Evolutionary conservation across 2,888 invertebrate species (phyloP).

Genomic region (Agriopis aurantiaria): DNA sequence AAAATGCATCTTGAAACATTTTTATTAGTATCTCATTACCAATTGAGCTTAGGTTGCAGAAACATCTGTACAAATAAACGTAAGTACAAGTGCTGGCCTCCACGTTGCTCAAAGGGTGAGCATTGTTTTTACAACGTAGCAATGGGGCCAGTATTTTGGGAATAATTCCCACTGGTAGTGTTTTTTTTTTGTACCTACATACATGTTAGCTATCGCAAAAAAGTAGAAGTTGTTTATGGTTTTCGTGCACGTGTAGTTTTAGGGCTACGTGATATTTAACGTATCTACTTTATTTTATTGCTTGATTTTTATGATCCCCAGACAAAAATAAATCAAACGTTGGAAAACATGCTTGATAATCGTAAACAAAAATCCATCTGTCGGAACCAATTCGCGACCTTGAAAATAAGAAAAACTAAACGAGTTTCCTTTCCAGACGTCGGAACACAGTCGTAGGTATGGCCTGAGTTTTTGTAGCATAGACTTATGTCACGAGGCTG

Average conservation of each 20-base stretch:
- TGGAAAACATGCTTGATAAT: neutral
- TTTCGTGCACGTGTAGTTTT: neutral
- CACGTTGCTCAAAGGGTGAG: too few species aligned
- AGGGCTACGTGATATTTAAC: neutral
- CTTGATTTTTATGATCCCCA: neutral
- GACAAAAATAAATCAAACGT: constrained; percentile 7
- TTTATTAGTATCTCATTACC: neutral
- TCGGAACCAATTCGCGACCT: constrained; percentile 14
- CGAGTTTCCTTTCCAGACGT: constrained; percentile 8
- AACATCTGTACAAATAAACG: neutral
- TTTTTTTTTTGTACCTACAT: too few species aligned
- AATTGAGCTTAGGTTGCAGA: neutral
- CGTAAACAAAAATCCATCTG: constrained; percentile 2
- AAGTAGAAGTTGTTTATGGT: neutral
- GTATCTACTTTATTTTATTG: neutral
- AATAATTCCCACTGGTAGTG: too few species aligned
- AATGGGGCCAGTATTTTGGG: too few species aligned
- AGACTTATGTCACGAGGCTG: neutral
- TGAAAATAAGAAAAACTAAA: constrained; percentile 17
- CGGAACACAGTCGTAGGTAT: constrained; percentile 5
- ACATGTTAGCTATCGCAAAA: neutral
- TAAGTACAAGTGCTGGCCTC: too few species aligned
- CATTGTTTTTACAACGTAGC: too few species aligned
- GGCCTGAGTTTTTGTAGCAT: neutral
- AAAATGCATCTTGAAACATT: too few species aligned